Conservation (phyloP, 2,113 vertebrate species). For the Varanus komodoensis region DNA sequence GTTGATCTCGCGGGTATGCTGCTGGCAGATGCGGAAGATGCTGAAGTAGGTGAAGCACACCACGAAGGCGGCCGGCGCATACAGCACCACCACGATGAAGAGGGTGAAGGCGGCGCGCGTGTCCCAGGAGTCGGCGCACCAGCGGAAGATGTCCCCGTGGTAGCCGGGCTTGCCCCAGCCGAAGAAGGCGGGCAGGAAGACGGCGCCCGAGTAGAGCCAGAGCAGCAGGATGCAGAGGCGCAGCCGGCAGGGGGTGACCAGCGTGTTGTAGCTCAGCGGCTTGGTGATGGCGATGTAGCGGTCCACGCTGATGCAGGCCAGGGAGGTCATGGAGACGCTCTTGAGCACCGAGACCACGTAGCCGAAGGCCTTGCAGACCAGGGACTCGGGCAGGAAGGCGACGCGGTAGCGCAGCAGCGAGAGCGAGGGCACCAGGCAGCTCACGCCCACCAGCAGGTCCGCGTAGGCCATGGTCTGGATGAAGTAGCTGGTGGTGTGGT, state of each 20-base stretch:
- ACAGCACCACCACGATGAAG: constrained; percentile 93
- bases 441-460: constrained; percentile 95
- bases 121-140: constrained; percentile 90
- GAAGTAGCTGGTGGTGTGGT: constrained; percentile 97
- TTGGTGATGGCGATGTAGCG: constrained; percentile 95
- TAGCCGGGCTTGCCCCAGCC: constrained; percentile 98
- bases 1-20: constrained; percentile 96
- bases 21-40: constrained; percentile 98
- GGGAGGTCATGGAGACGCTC: constrained; percentile 94
- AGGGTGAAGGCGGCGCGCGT: constrained; percentile 91
- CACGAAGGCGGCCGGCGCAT: constrained; percentile 91
- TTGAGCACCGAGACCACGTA: constrained; percentile 97
- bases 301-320: constrained; percentile 96
- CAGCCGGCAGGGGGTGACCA: constrained; percentile 93
- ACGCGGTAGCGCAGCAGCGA: constrained; percentile 90
- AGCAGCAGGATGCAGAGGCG: constrained; percentile 92
- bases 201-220: constrained; percentile 93
- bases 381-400: constrained; percentile 82
- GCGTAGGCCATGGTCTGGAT: constrained; percentile 99
- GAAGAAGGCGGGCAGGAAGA: constrained; percentile 94
- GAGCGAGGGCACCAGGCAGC: constrained; percentile 95
- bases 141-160: constrained; percentile 94
- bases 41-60: constrained; percentile 98
- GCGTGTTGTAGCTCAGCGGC: constrained; percentile 90
- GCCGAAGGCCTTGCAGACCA: constrained; percentile 94